A percentile compares a stretch with the other conserved stretches of the same genome.
Conservation (phyloP, 1,140 invertebrate genomes). For the Drosophila neocordata region DNA sequence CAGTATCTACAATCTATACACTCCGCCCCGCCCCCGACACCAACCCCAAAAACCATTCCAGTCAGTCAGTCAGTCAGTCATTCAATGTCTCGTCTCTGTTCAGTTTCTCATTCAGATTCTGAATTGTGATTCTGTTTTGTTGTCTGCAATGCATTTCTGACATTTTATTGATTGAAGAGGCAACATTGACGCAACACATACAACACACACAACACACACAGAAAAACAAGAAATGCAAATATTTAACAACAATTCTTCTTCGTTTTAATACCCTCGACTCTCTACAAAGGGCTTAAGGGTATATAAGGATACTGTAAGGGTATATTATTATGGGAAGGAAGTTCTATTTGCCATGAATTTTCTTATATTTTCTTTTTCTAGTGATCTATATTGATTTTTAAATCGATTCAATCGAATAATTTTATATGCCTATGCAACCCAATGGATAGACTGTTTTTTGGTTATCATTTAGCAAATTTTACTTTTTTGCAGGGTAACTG, state of each 20-base stretch:
- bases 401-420: no score
- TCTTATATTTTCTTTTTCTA: no score
- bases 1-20: neutral
- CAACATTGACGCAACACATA: constrained; percentile 66
- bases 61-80: constrained; percentile 53
- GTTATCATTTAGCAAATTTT: no score
- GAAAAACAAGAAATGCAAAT: constrained; percentile 62
- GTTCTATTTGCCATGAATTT: no score
- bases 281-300: neutral
- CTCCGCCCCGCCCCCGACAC: neutral
- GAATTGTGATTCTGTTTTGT: constrained; percentile 47
- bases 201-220: constrained; percentile 8
- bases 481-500: neutral
- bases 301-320: no score
- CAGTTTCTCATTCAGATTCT: constrained; percentile 43
- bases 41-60: constrained; percentile 26
- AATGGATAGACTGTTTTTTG: no score
- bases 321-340: no score
- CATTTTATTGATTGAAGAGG: constrained; percentile 79
- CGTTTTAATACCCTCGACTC: neutral
- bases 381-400: no score
- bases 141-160: constrained; percentile 75
- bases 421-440: no score
- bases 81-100: constrained; percentile 58
- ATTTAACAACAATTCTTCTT: constrained; percentile 63